Percentiles rank a stretch among this genome's conserved stretches.
phyloP scores from a whole-genome alignment of 1,140 invertebrate genomes.

The Papilio polyxenes region DNA sequence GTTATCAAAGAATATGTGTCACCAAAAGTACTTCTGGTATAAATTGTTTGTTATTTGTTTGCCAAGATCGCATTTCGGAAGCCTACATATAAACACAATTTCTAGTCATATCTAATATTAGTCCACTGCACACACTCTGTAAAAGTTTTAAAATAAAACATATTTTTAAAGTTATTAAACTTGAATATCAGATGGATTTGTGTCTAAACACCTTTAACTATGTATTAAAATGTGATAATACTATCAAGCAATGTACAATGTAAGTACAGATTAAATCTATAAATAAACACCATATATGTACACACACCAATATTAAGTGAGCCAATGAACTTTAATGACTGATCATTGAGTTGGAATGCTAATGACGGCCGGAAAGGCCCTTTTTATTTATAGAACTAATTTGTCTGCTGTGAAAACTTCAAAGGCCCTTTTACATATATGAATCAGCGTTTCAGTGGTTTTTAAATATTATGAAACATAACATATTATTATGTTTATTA shows the following conservation, averaged over 20 bases:
- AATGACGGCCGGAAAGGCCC: slow-evolving; percentile 20
- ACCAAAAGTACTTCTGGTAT: too few species aligned
- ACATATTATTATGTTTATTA: too few species aligned
- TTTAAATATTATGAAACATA: background rate
- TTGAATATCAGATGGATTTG: too few species aligned
- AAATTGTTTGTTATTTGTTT: too few species aligned
- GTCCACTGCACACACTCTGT: too few species aligned
- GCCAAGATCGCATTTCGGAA: too few species aligned
- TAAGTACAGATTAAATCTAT: background rate
- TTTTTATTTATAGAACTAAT: slow-evolving; percentile 32
- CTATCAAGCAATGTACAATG: background rate
- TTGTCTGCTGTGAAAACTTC: background rate
- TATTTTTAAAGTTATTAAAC: too few species aligned
- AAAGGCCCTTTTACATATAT: background rate
- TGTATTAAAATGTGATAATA: background rate
- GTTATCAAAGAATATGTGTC: too few species aligned
- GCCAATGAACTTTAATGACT: slow-evolving; percentile 35
- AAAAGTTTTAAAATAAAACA: too few species aligned
- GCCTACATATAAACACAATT: too few species aligned
- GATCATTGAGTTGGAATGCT: slow-evolving; percentile 32
- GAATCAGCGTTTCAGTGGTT: background rate
- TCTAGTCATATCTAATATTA: too few species aligned
- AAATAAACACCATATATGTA: background rate
- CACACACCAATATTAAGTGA: slow-evolving; percentile 26
- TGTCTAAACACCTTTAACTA: too few species aligned